These are phyloP conservation scores for Hafferia zeledoni DNA, from an alignment of 2,797 vertebrate species.

Conservation along the genomic window DNA sequence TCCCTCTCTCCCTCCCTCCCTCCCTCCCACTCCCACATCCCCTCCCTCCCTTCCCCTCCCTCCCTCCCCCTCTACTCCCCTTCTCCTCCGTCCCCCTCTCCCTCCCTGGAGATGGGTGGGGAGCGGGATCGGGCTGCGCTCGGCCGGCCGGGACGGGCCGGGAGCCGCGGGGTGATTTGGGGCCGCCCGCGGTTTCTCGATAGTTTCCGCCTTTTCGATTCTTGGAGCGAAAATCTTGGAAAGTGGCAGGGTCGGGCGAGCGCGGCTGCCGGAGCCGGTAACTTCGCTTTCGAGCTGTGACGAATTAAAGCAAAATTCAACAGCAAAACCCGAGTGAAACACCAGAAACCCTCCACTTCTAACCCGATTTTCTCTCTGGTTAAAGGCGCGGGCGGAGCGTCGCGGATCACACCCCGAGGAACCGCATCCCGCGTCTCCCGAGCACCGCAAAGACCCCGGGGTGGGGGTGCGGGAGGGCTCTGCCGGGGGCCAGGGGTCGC, in stretches of 20 bases:
- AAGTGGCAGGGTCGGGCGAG: neutral
- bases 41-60: no score
- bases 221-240: neutral
- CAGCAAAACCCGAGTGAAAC: neutral
- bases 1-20: no score
- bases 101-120: neutral
- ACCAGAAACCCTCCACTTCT: neutral
- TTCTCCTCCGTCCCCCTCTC: no score
- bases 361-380: rapidly evolving
- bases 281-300: neutral
- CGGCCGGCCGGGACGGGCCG: no score
- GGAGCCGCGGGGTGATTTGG: neutral
- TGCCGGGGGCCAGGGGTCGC: neutral
- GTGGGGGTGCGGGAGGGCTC: neutral
- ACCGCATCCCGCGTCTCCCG: rapidly evolving
- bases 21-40: no score
- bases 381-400: neutral
- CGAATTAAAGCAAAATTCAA: neutral
- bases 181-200: neutral
- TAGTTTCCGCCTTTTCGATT: neutral
- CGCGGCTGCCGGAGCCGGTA: neutral
- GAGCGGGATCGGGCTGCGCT: neutral
- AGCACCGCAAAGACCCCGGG: neutral
- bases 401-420: neutral
- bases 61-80: no score